phyloP scores from a whole-genome alignment of 1,140 invertebrate genomes.

The Aphelinus atriplicis region DNA sequence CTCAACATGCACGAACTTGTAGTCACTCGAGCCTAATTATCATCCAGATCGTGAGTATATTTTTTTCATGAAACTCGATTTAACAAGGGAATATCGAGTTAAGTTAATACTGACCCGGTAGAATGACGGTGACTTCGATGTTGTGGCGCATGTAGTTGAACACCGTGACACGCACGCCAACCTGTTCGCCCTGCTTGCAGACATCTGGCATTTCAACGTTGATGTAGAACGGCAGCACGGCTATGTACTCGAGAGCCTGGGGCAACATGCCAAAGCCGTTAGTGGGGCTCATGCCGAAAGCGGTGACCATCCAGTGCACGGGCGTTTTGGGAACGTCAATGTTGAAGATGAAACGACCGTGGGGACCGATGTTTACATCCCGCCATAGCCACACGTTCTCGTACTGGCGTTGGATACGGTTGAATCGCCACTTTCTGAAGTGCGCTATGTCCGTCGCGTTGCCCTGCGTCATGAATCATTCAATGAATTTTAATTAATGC shows the following conservation, averaged over 20 bases:
- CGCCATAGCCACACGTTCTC: slow-evolving; percentile 95
- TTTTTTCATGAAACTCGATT: too few relatives aligned
- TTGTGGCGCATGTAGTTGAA: slow-evolving; percentile 92
- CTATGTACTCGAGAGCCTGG: slow-evolving; percentile 82
- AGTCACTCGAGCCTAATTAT: slow-evolving; percentile 77
- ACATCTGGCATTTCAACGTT: slow-evolving; percentile 90
- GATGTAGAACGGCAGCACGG: slow-evolving; percentile 91
- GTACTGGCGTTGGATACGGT: slow-evolving; percentile 87
- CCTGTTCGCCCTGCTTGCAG: slow-evolving; percentile 90
- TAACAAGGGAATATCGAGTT: too few relatives aligned
- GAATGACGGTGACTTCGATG: slow-evolving; percentile 86
- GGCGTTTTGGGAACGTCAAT: slow-evolving; percentile 86
- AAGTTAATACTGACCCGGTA: slow-evolving; percentile 62
- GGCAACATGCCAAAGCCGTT: slow-evolving; percentile 87
- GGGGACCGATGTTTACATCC: slow-evolving; percentile 92
- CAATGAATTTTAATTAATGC: background rate
- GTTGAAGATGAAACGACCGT: slow-evolving; percentile 87
- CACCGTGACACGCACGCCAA: slow-evolving; percentile 90
- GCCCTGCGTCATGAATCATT: slow-evolving; percentile 50
- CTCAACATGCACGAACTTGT: slow-evolving; percentile 95
- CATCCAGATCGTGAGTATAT: background rate
- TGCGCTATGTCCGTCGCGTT: slow-evolving; percentile 74
- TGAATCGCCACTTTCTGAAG: slow-evolving; percentile 86
- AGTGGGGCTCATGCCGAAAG: slow-evolving; percentile 87
- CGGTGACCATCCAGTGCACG: slow-evolving; percentile 92